A percentile compares a stretch with the other conserved stretches of the same genome.
phyloP scores from a whole-genome alignment of 2,113 vertebrate species.

The Scytalopus superciliaris region DNA sequence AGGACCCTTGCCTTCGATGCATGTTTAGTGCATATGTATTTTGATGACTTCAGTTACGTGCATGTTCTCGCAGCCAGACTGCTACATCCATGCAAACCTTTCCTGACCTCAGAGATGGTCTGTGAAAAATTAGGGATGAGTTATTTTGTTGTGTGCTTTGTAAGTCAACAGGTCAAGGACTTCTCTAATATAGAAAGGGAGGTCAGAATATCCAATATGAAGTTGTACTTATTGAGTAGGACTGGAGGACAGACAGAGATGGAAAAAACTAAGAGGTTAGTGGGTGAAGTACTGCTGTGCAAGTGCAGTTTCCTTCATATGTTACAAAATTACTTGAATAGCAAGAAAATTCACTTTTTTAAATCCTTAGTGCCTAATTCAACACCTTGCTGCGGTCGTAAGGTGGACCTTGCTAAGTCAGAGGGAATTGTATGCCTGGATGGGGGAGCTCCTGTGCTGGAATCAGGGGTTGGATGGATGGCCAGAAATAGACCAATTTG shows the following conservation, averaged over 20 bases:
- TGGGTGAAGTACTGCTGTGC: not conserved
- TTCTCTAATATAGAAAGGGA: not conserved
- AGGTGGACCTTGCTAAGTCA: not conserved
- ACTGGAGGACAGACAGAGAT: not conserved
- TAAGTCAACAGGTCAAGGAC: not conserved
- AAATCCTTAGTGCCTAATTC: not conserved
- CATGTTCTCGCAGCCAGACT: not conserved
- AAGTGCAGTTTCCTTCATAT: not conserved
- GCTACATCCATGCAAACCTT: not conserved
- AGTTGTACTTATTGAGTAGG: not conserved
- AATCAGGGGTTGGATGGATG: not conserved
- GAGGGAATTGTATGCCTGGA: not conserved
- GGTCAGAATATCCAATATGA: not conserved
- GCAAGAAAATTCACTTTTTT: not conserved
- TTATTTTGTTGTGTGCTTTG: not conserved
- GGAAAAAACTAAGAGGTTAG: not conserved
- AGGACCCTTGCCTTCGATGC: not conserved
- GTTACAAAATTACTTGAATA: not conserved
- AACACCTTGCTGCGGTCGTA: not conserved
- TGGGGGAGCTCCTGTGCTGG: not conserved
- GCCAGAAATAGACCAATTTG: not conserved
- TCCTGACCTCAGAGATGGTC: not conserved
- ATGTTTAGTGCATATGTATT: not conserved
- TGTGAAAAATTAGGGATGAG: not conserved
- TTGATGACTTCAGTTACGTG: not conserved